Conservation (phyloP, 2,113 vertebrate species). For the Megaceryle maxima region DNA sequence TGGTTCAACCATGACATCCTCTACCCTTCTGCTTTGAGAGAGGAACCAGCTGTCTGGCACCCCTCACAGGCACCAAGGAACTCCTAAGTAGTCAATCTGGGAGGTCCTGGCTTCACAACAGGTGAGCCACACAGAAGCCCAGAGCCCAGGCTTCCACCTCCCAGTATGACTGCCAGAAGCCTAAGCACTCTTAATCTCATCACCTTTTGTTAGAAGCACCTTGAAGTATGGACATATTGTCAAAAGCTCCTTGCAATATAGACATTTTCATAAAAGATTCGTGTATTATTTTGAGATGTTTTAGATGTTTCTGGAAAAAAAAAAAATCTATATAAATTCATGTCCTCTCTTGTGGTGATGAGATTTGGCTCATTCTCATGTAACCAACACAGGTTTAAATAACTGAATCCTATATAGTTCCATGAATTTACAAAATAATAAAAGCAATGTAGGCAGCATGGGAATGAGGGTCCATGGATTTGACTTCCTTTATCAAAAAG, state of each 20-base stretch:
- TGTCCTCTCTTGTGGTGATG: neutral
- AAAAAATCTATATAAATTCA: neutral
- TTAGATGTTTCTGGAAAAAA: neutral
- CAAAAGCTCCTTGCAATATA: neutral
- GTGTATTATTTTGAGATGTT: neutral
- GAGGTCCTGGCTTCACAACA: neutral
- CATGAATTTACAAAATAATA: neutral
- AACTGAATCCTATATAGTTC: neutral
- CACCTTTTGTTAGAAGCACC: neutral
- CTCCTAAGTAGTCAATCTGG: neutral
- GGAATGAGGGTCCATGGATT: neutral
- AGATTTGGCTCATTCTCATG: neutral
- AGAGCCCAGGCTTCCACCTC: neutral
- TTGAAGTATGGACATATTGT: neutral
- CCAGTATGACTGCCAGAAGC: neutral
- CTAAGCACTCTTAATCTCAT: rapidly evolving
- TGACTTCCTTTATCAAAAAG: neutral
- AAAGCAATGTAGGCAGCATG: neutral
- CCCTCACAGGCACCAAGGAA: neutral
- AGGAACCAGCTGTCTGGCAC: neutral
- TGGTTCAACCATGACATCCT: neutral
- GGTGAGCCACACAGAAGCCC: rapidly evolving
- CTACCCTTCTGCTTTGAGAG: neutral
- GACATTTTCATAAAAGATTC: neutral
- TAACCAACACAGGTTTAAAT: neutral